A percentile compares a stretch with the other conserved stretches of the same genome.
Evolutionary conservation across 2,797 vertebrate genomes (phyloP).

Genomic region (Rhynchonycteris naso): DNA sequence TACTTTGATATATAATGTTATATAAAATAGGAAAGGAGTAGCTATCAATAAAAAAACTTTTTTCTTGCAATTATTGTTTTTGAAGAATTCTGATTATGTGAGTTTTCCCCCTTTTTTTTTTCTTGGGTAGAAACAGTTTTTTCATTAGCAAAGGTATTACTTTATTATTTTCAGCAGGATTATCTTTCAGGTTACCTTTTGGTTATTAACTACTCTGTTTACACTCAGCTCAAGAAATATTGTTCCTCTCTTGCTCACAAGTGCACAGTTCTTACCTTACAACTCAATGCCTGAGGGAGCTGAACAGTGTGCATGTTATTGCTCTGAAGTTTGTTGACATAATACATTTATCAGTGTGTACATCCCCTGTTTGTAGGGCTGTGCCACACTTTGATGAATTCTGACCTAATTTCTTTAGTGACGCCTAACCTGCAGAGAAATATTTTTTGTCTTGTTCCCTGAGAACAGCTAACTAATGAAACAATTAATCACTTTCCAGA

Average conservation of each 20-base stretch:
- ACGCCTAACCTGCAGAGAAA: conserved; percentile 63
- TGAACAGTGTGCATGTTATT: conserved; percentile 18
- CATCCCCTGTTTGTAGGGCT: conserved; percentile 48
- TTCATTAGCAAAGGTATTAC: background rate
- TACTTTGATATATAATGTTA: background rate
- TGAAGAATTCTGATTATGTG: background rate
- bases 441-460: conserved; percentile 69
- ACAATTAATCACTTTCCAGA: conserved; percentile 76
- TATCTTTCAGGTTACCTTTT: conserved; percentile 52
- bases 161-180: background rate
- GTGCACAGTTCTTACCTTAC: conserved; percentile 9
- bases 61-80: background rate
- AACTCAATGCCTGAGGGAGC: conserved; percentile 37
- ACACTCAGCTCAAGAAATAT: conserved; percentile 66
- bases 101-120: background rate
- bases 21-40: background rate
- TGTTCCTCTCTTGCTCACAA: conserved; percentile 46
- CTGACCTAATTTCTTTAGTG: conserved; percentile 74
- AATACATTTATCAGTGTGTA: conserved; percentile 59
- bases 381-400: conserved; percentile 72
- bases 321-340: conserved; percentile 50
- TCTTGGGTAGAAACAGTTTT: background rate
- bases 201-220: conserved; percentile 61
- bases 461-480: conserved; percentile 76
- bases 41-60: background rate